Base-by-base conservation (phyloP, 2,888 invertebrate species). In the Rhabditoides inermis region DNA sequence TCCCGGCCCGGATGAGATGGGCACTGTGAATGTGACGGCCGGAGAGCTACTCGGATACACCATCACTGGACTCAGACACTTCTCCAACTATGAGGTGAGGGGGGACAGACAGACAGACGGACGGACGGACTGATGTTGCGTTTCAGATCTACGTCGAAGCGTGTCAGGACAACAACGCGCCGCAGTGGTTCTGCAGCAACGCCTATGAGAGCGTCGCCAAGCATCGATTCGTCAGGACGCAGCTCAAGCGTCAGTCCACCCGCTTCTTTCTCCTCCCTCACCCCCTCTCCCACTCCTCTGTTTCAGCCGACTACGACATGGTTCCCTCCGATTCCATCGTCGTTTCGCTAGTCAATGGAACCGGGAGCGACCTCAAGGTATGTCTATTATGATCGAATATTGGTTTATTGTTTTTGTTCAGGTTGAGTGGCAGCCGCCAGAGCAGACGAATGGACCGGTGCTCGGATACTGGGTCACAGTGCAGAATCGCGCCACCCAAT, bases 401-500 rank as follows among this genome's bases (percentile, higher is more conserved):
- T n/a, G n/a, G n/a, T n/a, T n/a, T n/a, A n/a, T n/a, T n/a, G n/a
- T n/a, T n/a, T n/a, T n/a, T n/a, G n/a, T n/a, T n/a, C n/a, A n/a
- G n/a, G n/a, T 69, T 25, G 46, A 39, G 26, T 94, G 94, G 94
- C 80, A 83, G 2, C 85, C 86, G 64, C 92, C 94, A 0, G 67
- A 76, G 23, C 80, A 84, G 58, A 91, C 94, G 0, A 95, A 95
- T 77, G 90, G 94, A 2, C 82, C 86, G 55, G 85, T 92, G 42
- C 84, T 89, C 39, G 85, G 86, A 0, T 94, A 91, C 78, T 53
- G 50, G 10, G 61, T 63, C 10, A 61, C 52, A 18, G 44, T 73
- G 26, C 40, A 18, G 36, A 62, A 53, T 28, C 35, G 47, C 5
- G 60, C 53, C 23, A 44, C 32, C 10, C 40, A 55, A 20, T 45